These are phyloP conservation scores for Eurystomus glaucurus DNA, from an alignment of 2,797 vertebrate genomes.

Conservation along the genomic window DNA sequence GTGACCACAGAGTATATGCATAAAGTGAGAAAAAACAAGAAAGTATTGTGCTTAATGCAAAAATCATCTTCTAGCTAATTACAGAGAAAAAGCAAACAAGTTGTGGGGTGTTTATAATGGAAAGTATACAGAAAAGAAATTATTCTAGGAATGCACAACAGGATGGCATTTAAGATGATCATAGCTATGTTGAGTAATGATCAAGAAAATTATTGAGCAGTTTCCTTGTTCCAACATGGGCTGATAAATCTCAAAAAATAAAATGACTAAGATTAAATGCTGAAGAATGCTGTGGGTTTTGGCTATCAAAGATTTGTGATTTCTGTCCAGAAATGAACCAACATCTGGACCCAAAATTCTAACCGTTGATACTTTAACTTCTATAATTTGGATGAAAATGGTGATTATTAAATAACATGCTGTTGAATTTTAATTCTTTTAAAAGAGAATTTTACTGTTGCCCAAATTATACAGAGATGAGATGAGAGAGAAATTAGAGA, in stretches of 20 bases:
- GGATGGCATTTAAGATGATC: not conserved
- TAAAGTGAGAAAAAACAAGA: not conserved
- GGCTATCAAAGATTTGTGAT: not conserved
- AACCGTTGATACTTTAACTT: not conserved
- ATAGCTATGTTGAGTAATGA: not conserved
- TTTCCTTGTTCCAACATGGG: not conserved
- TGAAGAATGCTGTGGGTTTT: not conserved
- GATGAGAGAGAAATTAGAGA: not conserved
- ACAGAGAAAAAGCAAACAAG: not conserved
- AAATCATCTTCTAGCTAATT: not conserved
- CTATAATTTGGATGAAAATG: not conserved
- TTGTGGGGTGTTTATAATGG: not conserved
- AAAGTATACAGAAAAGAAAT: not conserved
- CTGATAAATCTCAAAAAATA: not conserved
- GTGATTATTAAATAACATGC: not conserved
- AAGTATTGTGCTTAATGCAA: not conserved
- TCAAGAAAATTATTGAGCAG: not conserved
- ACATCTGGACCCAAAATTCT: not conserved
- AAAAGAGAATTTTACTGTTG: not conserved
- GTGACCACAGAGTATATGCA: fast-evolving
- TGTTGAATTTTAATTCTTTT: not conserved
- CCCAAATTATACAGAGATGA: not conserved
- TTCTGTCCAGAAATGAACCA: not conserved
- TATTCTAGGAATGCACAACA: not conserved
- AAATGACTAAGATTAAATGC: not conserved